Base-by-base conservation (phyloP, 2,888 invertebrate genomes). In the Smittia sp. region DNA sequence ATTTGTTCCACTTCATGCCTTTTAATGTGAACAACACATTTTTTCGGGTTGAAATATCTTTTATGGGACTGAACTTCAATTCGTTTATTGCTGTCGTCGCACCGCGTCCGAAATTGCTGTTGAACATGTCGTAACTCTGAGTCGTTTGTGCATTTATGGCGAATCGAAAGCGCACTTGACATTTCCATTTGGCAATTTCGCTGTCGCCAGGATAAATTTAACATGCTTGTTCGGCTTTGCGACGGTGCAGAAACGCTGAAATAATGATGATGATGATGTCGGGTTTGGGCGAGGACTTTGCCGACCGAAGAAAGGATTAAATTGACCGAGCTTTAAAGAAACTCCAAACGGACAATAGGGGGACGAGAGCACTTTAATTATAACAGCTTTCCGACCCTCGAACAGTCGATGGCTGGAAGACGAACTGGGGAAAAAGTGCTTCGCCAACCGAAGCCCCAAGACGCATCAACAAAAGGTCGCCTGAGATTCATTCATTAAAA, bases 1-100 rank as follows among this genome's bases (percentile, higher is more conserved):
- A 68, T 68, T 68, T 68, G 68, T 68, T 68, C 68, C 68, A 68
- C 68, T 68, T 68, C 68, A 68, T 68, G 68, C 68, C 24, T 24
- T 68, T 68, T 68, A 24, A 68, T 68, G 68, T 4, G n/a, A 32
- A 39, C 25, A 25, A 32, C 15, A 66, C n/a, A 46, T 46, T 46
- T 46, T 46, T 15, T 46, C n/a, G 52, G n/a, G n/a, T 13, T 3
- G 18, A 46, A 46, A 46, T 15, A 46, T 15, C n/a, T 18, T 46
- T 15, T 46, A 15, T 46, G 52, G 9, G 32, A 32, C 32, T 46
- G 52, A 46, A 46, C 52, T 46, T 46, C 18, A 46, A 46, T 46
- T 46, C 18, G 32, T 32, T 32, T 32, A 32, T 32, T 32, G 32
- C 32, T 32, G 32, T 32, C 32, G 32, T 32, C 32, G 9, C 32